A percentile compares a stretch with the other conserved stretches of the same genome.
These are phyloP conservation scores for Xestia ashworthii DNA, from an alignment of 2,888 invertebrate species.

Conservation along the genomic window DNA sequence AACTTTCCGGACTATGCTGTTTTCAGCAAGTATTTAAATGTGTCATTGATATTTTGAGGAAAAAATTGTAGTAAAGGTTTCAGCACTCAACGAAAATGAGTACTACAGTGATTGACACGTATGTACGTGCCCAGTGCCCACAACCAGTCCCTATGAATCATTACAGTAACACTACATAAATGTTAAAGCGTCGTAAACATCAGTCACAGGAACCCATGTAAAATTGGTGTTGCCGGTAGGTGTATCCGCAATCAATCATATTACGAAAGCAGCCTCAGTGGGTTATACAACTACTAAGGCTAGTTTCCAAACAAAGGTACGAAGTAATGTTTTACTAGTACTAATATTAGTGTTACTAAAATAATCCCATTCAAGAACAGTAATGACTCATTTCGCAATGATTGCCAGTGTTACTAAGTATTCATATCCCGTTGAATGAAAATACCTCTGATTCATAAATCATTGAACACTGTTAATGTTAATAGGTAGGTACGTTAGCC, in stretches of 20 bases:
- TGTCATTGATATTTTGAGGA: background rate
- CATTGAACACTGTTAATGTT: slow-evolving; percentile 16
- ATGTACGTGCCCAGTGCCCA: background rate
- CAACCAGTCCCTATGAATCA: background rate
- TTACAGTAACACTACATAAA: slow-evolving; percentile 11
- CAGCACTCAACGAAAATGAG: background rate
- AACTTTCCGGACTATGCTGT: background rate
- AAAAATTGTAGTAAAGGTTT: background rate
- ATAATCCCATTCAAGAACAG: slow-evolving; percentile 61
- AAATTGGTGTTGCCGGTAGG: slow-evolving; percentile 64
- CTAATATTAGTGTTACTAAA: slow-evolving; percentile 60
- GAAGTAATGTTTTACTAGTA: slow-evolving; percentile 49
- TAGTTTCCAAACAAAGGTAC: slow-evolving; percentile 49
- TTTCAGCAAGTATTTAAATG: background rate
- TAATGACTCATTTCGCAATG: slow-evolving; percentile 57
- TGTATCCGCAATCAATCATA: slow-evolving; percentile 71
- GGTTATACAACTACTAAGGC: slow-evolving; percentile 34
- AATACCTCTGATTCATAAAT: slow-evolving; percentile 47
- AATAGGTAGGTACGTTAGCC: slow-evolving; percentile 1
- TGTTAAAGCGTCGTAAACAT: slow-evolving; percentile 41
- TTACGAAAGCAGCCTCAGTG: slow-evolving; percentile 42
- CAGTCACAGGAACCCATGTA: slow-evolving; percentile 46
- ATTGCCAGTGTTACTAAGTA: slow-evolving; percentile 53
- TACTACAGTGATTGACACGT: slow-evolving; percentile 19
- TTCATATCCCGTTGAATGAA: slow-evolving; percentile 54